Evolutionary conservation across 2,888 invertebrate genomes (phyloP), one percentile per base, ranked within the genome.

Genomic region (Lycaena phlaeas): DNA sequence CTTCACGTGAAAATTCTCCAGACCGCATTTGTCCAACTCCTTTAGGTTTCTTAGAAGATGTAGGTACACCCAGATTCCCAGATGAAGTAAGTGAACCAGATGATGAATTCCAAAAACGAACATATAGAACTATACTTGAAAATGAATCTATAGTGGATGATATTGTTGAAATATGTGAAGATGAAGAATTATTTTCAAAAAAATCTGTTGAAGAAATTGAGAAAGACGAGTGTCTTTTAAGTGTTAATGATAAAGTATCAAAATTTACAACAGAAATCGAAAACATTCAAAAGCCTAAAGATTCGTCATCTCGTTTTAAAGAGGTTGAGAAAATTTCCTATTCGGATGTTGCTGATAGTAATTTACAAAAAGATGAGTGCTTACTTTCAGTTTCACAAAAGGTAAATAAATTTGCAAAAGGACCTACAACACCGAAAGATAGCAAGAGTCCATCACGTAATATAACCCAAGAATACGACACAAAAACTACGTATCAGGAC

Each of bases 21-120:
- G 91, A 92, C 58, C 86, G 89, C 45, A 87, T 91, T 41, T 89
- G 90, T 53, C 90, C 91, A 0, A 87, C 88, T 6, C 90, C 90
- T 0, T 85, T 90, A 3, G 85, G 86, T 27, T 84, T 87, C 4
- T 75, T 79, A 36, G 87, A 87, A 36, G 87, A 87, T 44, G 84
- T 86, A 1, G 87, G 88, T 36, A 86, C 85, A 40, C 90, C 91
- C 2, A 85, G 92, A 41, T 91, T 90, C 59, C 92, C 93, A 0
- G 92, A 93, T 63, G 87, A 88, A 56, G 89, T 92, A 0, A 88
- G 86, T 54, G 92, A 93, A 64, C 92, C 93, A 1, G 92, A 92
- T 49, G 92, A 92, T 55, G 87, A 87, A 25, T 74, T 78, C 7
- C 64, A 59, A 10, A 74, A 64, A 45, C 64, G 76, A 30, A 57